Evolutionary conservation across 2,797 vertebrate species (phyloP), one percentile per base, ranked within the genome.

Genomic region (Silurus aristotelis): DNA sequence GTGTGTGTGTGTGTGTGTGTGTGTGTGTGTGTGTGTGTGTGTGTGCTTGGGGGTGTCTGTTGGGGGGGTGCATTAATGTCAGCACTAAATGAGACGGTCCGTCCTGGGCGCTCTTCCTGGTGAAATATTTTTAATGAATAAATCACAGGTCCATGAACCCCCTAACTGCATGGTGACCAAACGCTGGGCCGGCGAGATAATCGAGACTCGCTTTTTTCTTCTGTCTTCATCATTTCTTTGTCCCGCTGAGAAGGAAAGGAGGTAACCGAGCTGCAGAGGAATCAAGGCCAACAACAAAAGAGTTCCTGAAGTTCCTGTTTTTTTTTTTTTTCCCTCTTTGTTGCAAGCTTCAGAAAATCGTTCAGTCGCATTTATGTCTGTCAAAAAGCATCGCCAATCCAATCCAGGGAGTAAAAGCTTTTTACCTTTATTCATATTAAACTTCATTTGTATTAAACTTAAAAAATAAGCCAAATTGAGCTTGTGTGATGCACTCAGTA

Each of bases 91-190:
- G 94, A 95, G 94, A 95, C 94, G 93, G 93, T 90, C 91, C 92
- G 92, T 94, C 92, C 95, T 91, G 90, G 93, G 92, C 92, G 92
- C 89, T 94, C 92, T 95, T 97, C 94, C 93, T 93, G 93, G 91
- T 94, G 92, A 93, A 93, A 92, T 91, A 91, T 90, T 93, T 95
- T 93, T 92, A 91, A 96, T 95, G 94, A 95, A 95, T 95, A 95
- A 96, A 96, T 97, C 93, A 95, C 91, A 91, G 89, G 31, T 63
- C 43, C 79, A 89, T 91, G 84, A 86, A 85, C 83, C 86, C 87
- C 76, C 94, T 95, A 95, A 94, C 92, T 70, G 72, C 93, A 93
- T 91, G 92, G 91, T 86, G 88, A 70, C 86, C 77, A 75, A 61
- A 73, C 64, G 84, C 70, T 70, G 85, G 52, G 77, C 31, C 61